These are phyloP conservation scores for Papilio helenus DNA, from an alignment of 1,140 invertebrate species.

Conservation along the genomic window DNA sequence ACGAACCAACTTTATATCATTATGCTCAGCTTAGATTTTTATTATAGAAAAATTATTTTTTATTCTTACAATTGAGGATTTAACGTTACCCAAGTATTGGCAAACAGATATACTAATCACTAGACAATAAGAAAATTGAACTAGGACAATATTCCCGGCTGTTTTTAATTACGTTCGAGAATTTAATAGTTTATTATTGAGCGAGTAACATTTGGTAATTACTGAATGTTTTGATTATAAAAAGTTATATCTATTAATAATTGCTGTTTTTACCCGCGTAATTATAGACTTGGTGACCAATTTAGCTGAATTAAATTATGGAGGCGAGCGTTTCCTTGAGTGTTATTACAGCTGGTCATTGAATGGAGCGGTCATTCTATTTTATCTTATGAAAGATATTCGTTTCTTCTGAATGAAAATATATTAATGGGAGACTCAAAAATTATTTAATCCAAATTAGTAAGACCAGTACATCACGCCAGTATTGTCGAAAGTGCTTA, in stretches of 20 bases:
- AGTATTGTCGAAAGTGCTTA: conserved; percentile 61
- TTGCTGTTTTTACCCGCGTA: conserved; percentile 20
- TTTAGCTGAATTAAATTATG: conserved; percentile 33
- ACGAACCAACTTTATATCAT: not conserved
- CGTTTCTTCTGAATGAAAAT: conserved; percentile 14
- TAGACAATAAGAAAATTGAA: too few relatives aligned
- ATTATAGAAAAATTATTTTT: not conserved
- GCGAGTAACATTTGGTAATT: conserved; percentile 7
- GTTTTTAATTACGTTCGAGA: conserved; percentile 58
- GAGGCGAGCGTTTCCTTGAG: conserved; percentile 29
- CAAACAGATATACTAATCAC: too few relatives aligned
- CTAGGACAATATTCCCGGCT: conserved; percentile 68
- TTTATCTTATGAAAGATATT: conserved; percentile 23
- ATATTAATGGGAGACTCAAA: conserved; percentile 57
- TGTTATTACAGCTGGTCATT: conserved; percentile 27
- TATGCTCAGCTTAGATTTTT: not conserved
- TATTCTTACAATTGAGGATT: not conserved
- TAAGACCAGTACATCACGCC: conserved; percentile 58
- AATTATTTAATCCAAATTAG: conserved; percentile 67
- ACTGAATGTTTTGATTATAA: not conserved
- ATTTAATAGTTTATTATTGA: conserved; percentile 36
- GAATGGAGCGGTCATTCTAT: conserved; percentile 17
- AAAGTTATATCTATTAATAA: conserved; percentile 28
- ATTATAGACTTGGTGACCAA: conserved; percentile 36
- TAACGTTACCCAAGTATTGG: not conserved